Conservation (phyloP, 2,113 vertebrate genomes). For the Fulica atra region DNA sequence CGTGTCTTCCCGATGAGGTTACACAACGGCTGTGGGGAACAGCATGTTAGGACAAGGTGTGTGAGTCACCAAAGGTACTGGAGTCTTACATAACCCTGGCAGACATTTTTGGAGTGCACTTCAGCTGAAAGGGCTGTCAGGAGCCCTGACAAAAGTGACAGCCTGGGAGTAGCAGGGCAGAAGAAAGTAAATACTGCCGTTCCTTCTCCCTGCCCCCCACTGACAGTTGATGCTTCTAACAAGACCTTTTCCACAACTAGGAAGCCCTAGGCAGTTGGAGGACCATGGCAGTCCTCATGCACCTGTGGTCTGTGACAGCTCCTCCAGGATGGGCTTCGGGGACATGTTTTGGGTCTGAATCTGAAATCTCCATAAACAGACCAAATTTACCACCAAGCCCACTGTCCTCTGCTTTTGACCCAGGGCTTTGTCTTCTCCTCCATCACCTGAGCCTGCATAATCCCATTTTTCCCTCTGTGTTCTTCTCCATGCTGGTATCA, state of each 20-base stretch:
- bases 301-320: background rate
- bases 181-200: background rate
- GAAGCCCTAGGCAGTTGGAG: background rate
- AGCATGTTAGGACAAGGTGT: background rate
- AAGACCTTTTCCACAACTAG: background rate
- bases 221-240: background rate
- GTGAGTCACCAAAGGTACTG: slow-evolving; percentile 50
- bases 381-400: background rate
- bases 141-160: slow-evolving; percentile 18
- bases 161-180: background rate
- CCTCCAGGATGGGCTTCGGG: background rate
- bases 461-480: background rate
- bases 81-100: slow-evolving; percentile 44
- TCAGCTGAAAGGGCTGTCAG: slow-evolving; percentile 46
- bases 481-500: background rate
- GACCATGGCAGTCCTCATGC: background rate
- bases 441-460: background rate
- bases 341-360: background rate
- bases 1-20: background rate
- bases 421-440: background rate
- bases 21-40: background rate
- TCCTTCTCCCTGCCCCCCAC: background rate
- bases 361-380: background rate
- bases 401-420: background rate
- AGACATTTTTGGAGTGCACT: slow-evolving; percentile 14